phyloP scores from a whole-genome alignment of 2,888 invertebrate species.

The Parnassius smintheus region DNA sequence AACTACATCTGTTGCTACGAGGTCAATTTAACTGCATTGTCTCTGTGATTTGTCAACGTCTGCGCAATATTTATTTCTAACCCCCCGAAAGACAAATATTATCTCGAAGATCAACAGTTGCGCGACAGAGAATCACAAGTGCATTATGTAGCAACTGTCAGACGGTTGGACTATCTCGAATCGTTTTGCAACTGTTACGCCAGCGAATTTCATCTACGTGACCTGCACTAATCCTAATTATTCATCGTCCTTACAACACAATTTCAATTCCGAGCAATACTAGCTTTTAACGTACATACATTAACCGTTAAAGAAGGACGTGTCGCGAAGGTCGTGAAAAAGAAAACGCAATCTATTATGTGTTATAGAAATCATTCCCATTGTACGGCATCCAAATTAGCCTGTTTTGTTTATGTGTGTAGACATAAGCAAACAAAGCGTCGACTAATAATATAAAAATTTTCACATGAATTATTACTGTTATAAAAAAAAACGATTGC shows the following conservation, averaged over 20 bases:
- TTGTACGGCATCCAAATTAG: no score
- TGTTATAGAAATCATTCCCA: background rate
- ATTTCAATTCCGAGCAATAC: conserved; percentile 14
- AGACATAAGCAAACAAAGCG: no score
- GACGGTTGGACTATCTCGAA: conserved; percentile 11
- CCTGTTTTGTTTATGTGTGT: no score
- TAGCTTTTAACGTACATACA: conserved; percentile 5
- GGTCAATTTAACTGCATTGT: background rate
- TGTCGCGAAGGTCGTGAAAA: background rate
- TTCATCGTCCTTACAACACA: background rate
- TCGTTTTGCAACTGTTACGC: conserved; percentile 20
- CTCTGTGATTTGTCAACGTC: conserved; percentile 1
- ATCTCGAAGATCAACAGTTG: conserved; percentile 16
- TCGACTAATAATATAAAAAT: no score
- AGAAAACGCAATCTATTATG: background rate
- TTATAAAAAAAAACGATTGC: no score
- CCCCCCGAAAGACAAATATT: conserved; percentile 2
- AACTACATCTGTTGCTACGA: background rate
- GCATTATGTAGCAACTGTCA: conserved; percentile 16
- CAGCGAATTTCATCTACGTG: conserved; percentile 21
- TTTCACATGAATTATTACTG: no score
- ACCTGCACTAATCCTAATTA: conserved; percentile 15
- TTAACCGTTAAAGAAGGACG: background rate
- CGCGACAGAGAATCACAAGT: conserved; percentile 4
- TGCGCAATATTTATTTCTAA: background rate